phyloP scores from a whole-genome alignment of 2,888 invertebrate species.

The Ectropis crepuscularia region DNA sequence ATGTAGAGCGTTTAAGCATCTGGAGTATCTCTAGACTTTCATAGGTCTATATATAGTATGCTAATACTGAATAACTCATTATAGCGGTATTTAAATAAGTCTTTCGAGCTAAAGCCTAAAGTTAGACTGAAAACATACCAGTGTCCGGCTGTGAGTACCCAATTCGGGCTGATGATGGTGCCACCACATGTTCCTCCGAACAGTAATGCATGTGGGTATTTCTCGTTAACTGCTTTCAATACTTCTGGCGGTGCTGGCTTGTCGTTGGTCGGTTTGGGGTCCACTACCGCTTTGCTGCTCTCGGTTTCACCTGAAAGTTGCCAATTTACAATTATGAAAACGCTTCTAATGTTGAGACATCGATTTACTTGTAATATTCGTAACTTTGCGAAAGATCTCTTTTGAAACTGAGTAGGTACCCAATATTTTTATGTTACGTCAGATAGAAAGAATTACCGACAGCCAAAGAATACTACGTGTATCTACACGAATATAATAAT shows the following conservation, averaged over 20 bases:
- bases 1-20: too few relatives aligned
- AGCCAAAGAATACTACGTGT: too few relatives aligned
- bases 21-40: too few relatives aligned
- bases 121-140: slow-evolving; percentile 55
- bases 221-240: slow-evolving; percentile 53
- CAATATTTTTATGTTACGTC: not conserved
- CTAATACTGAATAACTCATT: too few relatives aligned
- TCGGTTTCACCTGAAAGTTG: slow-evolving; percentile 23
- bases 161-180: slow-evolving; percentile 70
- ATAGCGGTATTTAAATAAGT: too few relatives aligned
- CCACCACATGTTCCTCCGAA: slow-evolving; percentile 77
- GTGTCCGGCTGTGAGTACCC: slow-evolving; percentile 75
- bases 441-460: too few relatives aligned
- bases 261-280: slow-evolving; percentile 13
- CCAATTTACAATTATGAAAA: not conserved
- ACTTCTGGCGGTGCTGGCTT: slow-evolving; percentile 15
- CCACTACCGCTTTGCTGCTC: slow-evolving; percentile 19
- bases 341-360: not conserved
- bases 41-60: too few relatives aligned
- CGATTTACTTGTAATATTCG: not conserved
- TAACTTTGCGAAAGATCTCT: slow-evolving; percentile 2
- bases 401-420: not conserved
- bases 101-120: too few relatives aligned
- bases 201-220: slow-evolving; percentile 70
- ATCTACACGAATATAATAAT: too few relatives aligned